Percentiles rank a stretch among this genome's conserved stretches.
Evolutionary conservation across 2,113 vertebrate species (phyloP).

Genomic region (Heteronetta atricapilla): DNA sequence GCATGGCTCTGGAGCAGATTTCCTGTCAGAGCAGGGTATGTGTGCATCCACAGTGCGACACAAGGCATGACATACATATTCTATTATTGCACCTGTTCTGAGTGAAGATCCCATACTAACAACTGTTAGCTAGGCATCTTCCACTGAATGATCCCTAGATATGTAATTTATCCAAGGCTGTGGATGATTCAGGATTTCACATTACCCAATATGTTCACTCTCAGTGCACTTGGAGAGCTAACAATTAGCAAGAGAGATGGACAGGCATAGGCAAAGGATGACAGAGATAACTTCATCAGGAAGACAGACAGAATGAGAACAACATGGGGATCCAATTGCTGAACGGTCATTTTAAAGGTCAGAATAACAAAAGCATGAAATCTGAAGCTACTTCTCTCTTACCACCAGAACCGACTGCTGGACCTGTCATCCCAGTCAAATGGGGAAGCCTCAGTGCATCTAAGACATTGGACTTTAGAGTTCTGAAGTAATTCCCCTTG

Average conservation of each 20-base stretch:
- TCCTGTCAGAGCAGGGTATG: background rate
- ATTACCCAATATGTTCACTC: background rate
- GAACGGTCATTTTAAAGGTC: background rate
- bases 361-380: background rate
- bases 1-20: background rate
- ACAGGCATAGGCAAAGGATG: background rate
- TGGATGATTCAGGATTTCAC: background rate
- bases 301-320: background rate
- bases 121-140: background rate
- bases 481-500: background rate
- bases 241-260: background rate
- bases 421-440: background rate
- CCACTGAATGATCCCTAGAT: background rate
- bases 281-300: background rate
- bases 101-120: background rate
- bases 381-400: background rate
- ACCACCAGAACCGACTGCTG: background rate
- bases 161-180: background rate
- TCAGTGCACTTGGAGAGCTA: background rate
- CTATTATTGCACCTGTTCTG: background rate
- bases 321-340: background rate
- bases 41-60: background rate
- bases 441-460: background rate
- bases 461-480: background rate
- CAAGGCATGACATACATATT: fast-evolving